These are phyloP conservation scores for Pocillopora meandrina DNA, from an alignment of 92 coral and sea anemone genomes.

Conservation along the genomic window DNA sequence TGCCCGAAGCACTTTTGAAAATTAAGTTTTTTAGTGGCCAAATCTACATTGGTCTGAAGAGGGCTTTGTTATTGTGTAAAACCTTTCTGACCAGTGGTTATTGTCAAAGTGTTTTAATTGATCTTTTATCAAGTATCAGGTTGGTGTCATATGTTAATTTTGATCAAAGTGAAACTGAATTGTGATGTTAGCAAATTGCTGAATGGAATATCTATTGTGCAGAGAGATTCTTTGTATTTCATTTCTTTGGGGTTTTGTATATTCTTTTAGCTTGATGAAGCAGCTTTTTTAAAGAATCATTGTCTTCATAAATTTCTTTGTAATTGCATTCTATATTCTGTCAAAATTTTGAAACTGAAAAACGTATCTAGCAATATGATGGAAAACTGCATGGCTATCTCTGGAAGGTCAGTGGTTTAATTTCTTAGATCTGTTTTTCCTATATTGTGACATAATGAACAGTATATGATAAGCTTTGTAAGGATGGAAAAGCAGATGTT, in stretches of 20 bases:
- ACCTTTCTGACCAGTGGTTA: no score
- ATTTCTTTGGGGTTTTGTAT: background rate
- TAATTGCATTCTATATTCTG: background rate
- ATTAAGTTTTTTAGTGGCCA: no score
- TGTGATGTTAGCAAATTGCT: background rate
- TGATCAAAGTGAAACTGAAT: background rate
- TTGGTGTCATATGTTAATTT: conserved; percentile 20
- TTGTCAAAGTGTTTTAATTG: background rate
- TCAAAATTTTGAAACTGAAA: background rate
- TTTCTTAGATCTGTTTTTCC: background rate
- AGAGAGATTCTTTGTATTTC: background rate
- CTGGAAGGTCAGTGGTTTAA: background rate
- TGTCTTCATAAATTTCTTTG: background rate
- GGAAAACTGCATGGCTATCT: background rate
- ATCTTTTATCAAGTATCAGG: conserved; percentile 22
- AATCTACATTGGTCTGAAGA: no score
- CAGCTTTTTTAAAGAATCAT: background rate
- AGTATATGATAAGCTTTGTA: background rate
- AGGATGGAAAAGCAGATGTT: background rate
- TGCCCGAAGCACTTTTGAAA: no score
- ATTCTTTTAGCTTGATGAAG: background rate
- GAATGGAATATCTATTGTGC: background rate
- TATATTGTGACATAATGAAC: background rate
- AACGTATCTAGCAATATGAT: background rate
- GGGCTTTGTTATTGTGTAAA: no score